Evolutionary conservation across 1,140 invertebrate species (phyloP), one percentile per base, ranked within the genome.

Genomic region (Cepaea nemoralis): DNA sequence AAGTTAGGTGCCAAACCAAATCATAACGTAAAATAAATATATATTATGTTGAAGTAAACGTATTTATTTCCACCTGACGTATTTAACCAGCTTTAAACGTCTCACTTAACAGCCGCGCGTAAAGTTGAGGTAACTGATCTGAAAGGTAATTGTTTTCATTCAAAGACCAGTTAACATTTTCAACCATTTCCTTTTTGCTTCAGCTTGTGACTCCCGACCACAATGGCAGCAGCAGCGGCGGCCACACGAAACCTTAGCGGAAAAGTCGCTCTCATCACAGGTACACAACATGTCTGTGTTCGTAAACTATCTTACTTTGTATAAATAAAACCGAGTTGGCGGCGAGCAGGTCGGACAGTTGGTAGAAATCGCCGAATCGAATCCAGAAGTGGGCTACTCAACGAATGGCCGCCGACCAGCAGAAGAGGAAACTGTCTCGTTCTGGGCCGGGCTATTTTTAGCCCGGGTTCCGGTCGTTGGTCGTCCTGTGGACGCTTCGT

Each of bases 171-270:
- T 71, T 24, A 40, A 37, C 22, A 71, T 71, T 71, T 71, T 71
- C 69, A 71, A 71, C 37, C 69, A 71, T 39, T 75, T 75, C 39
- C 73, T 75, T 50, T 27, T 19, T 42, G n/a, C 48, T 75, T 22
- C 12, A 24, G 40, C 73, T 75, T 48, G 40, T 33, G 73, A 75
- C 31, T 55, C 42, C 8, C 3, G 0, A 37, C 69, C 24, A 71
- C 10, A 3, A 75, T 75, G 73, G 73, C 73, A 55, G 73, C 73
- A 48, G 73, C 73, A n/a, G n/a, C n/a, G 19, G 73, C 73, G 31
- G 73, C 73, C 48, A 50, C 27, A 27, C 22, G 45, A 75, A 75
- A 16, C 50, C 73, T 75, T 3, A 31, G 35, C 10, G 73, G 73
- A 22, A 75, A 75, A n/a, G 73, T 75, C 40, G 73, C 73, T 14